Percentiles rank a stretch among this genome's conserved stretches.
These are phyloP conservation scores for Anthoscopus minutus DNA, from an alignment of 2,113 vertebrate species.

Conservation along the genomic window DNA sequence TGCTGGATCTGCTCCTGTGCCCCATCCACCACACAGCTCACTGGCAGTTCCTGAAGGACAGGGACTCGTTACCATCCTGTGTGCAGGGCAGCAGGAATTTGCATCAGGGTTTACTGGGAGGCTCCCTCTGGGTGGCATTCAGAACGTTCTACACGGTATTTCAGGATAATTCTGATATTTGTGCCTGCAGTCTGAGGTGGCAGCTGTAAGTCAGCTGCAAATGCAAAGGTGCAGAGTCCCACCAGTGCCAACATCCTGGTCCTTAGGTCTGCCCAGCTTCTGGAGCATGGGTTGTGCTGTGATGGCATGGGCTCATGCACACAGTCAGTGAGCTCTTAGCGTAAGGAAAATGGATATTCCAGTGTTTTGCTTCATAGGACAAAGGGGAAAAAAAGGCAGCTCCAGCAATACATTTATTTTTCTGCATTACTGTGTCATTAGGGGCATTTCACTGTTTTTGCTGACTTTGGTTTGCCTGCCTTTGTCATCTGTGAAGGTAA, in stretches of 20 bases:
- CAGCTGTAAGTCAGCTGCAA: background rate
- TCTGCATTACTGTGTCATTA: background rate
- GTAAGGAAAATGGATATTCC: background rate
- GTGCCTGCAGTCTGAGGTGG: background rate
- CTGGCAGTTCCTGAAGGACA: background rate
- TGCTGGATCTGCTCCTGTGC: background rate
- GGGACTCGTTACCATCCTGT: background rate
- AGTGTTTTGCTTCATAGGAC: background rate
- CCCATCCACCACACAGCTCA: background rate
- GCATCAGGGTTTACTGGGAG: background rate
- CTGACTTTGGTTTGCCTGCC: background rate
- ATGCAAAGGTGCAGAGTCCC: background rate
- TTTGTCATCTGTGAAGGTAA: background rate
- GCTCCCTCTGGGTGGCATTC: background rate
- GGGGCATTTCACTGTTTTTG: conserved; percentile 4
- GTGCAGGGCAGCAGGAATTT: background rate
- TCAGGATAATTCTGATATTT: background rate
- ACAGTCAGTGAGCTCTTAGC: background rate
- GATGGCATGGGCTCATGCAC: background rate
- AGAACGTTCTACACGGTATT: fast-evolving
- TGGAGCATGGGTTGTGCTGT: background rate
- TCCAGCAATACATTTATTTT: background rate
- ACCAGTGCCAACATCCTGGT: fast-evolving
- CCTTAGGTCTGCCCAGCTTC: background rate
- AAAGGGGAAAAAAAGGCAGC: background rate